phyloP scores from a whole-genome alignment of 2,113 vertebrate species.

The Hippocampus barbouri region DNA sequence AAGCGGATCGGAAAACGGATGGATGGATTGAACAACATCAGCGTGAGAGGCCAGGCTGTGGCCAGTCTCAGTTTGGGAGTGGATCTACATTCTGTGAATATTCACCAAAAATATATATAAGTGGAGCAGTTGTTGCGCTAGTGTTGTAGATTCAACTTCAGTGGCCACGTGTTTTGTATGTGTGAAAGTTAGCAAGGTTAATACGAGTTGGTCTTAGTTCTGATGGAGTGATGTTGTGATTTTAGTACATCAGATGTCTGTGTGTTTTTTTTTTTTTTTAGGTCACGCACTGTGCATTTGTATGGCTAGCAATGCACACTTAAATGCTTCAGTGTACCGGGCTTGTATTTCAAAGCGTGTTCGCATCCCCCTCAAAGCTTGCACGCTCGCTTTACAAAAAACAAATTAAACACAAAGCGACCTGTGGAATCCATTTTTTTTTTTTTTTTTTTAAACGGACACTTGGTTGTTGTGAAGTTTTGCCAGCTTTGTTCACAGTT shows the following conservation, averaged over 20 bases:
- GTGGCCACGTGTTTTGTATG: neutral
- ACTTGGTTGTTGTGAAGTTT: neutral
- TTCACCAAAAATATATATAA: neutral
- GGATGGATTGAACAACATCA: too few species aligned
- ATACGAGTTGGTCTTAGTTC: neutral
- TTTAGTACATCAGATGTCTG: neutral
- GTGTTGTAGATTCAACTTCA: neutral
- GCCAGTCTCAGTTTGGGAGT: too few species aligned
- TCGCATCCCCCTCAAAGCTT: constrained; percentile 13
- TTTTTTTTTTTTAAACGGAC: neutral
- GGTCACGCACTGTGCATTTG: neutral
- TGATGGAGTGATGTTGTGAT: neutral
- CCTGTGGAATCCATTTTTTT: neutral
- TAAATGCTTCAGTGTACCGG: constrained; percentile 4
- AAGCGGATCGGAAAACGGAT: too few species aligned
- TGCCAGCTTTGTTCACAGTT: constrained; percentile 4
- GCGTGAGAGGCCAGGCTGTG: too few species aligned
- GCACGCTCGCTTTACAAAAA: constrained; percentile 6
- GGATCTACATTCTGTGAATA: neutral
- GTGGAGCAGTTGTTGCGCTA: too few species aligned
- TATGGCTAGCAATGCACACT: neutral
- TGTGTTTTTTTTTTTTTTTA: neutral
- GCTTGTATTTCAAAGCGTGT: constrained; percentile 16
- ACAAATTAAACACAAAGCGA: constrained; percentile 2
- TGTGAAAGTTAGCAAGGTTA: neutral